Evolutionary conservation across 2,888 invertebrate genomes (phyloP).

Genomic region (Amphipyra berbera): DNA sequence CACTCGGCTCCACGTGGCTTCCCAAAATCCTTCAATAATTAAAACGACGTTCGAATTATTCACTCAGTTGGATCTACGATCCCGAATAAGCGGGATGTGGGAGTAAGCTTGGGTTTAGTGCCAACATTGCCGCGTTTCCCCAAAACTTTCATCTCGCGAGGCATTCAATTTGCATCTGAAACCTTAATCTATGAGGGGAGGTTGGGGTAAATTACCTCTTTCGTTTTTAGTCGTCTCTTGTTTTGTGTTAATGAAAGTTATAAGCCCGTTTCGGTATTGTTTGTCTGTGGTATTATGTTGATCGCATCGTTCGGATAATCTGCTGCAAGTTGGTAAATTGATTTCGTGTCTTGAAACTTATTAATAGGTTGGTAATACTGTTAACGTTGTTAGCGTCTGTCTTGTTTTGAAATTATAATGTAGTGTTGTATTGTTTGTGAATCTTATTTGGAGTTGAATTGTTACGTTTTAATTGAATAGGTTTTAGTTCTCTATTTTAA

Average conservation of each 20-base stretch:
- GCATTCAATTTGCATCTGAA: conserved; percentile 82
- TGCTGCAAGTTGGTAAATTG: conserved; percentile 59
- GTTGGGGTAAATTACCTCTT: conserved; percentile 53
- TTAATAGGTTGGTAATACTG: conserved; percentile 57
- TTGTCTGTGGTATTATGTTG: conserved; percentile 59
- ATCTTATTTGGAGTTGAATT: conserved; percentile 18
- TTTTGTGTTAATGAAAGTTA: conserved; percentile 69
- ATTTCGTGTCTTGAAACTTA: conserved; percentile 61
- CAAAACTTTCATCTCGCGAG: conserved; percentile 72
- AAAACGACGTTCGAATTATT: conserved; percentile 74
- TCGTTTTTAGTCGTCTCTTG: conserved; percentile 49
- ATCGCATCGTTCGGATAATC: conserved; percentile 60
- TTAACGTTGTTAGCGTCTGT: conserved; percentile 36
- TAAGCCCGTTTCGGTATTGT: conserved; percentile 68
- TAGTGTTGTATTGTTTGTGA: conserved; percentile 29
- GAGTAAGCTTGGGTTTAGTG: conserved; percentile 65
- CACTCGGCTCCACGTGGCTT: conserved; percentile 43
- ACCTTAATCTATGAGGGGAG: conserved; percentile 70
- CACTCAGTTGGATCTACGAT: conserved; percentile 63
- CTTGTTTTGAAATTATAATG: conserved; percentile 40
- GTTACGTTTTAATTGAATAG: conserved; percentile 8
- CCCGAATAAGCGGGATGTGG: conserved; percentile 61
- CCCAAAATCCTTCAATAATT: conserved; percentile 70
- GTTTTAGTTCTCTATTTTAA: not conserved
- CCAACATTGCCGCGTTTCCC: conserved; percentile 59